Evolutionary conservation across 2,888 invertebrate species (phyloP).

Genomic region (Drosophila dives): DNA sequence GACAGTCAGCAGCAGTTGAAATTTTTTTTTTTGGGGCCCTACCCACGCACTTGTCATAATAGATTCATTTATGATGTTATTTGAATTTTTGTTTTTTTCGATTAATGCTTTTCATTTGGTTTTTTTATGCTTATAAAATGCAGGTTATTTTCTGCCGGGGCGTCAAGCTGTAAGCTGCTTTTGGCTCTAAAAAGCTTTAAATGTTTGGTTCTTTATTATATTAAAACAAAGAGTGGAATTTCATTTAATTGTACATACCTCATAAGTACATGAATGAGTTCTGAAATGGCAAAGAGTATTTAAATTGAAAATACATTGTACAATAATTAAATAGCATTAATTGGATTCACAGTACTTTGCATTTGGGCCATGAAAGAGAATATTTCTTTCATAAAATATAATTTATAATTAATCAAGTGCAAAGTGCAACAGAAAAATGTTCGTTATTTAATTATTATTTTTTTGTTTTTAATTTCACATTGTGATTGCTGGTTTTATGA

Average conservation of each 20-base stretch:
- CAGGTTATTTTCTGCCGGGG: slow-evolving; percentile 54
- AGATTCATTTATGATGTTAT: slow-evolving; percentile 73
- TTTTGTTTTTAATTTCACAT: not conserved
- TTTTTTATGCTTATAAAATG: slow-evolving; percentile 20
- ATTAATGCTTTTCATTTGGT: not conserved
- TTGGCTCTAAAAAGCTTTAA: slow-evolving; percentile 32
- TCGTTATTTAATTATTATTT: not conserved
- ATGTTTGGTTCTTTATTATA: slow-evolving; percentile 27
- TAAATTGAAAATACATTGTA: slow-evolving; percentile 14
- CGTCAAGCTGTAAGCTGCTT: slow-evolving; percentile 66
- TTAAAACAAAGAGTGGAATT: slow-evolving; percentile 17
- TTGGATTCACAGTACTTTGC: not conserved
- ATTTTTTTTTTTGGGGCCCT: slow-evolving; percentile 6
- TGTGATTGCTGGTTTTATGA: not conserved
- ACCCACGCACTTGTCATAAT: slow-evolving; percentile 79
- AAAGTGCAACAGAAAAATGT: not conserved
- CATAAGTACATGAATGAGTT: slow-evolving; percentile 69
- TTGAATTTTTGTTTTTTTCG: slow-evolving; percentile 26
- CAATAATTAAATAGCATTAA: slow-evolving; percentile 1
- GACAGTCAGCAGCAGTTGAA: slow-evolving; percentile 33
- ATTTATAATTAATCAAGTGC: slow-evolving; percentile 7
- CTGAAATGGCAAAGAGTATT: slow-evolving; percentile 51
- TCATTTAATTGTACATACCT: slow-evolving; percentile 57
- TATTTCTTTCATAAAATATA: not conserved
- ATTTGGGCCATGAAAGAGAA: not conserved